These are phyloP conservation scores for Apaloderma vittatum DNA, from an alignment of 2,113 vertebrate species.

Conservation along the genomic window DNA sequence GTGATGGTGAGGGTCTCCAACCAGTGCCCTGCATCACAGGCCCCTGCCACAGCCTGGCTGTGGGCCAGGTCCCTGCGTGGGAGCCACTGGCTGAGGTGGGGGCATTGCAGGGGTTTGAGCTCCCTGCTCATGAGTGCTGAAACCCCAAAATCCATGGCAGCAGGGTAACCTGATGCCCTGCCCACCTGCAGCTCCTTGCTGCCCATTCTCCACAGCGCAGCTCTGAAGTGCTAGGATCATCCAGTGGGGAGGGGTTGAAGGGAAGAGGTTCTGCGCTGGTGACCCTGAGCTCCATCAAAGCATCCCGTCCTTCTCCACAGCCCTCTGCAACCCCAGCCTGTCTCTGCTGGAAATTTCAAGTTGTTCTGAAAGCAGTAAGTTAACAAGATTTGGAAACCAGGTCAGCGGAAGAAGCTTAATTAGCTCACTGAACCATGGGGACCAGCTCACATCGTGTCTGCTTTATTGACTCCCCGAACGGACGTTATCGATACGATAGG, in stretches of 20 bases:
- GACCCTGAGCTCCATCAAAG: background rate
- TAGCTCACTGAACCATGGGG: slow-evolving; percentile 39
- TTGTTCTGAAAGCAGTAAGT: slow-evolving; percentile 53
- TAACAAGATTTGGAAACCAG: slow-evolving; percentile 67
- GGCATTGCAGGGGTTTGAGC: background rate
- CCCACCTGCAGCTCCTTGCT: rapidly evolving
- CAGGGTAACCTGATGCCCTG: background rate
- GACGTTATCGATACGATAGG: background rate
- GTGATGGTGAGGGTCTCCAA: background rate
- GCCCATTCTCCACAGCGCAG: rapidly evolving
- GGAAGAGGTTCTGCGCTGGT: background rate
- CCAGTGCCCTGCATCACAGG: rapidly evolving
- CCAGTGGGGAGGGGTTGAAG: background rate
- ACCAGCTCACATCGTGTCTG: background rate
- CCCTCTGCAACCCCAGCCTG: background rate
- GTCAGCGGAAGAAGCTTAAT: slow-evolving; percentile 63
- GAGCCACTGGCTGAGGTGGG: background rate
- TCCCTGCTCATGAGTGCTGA: background rate
- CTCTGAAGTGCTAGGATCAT: rapidly evolving
- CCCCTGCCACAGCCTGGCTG: rapidly evolving
- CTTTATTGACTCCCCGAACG: background rate
- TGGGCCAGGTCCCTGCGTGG: background rate
- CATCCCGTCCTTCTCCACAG: background rate
- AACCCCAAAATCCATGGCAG: background rate
- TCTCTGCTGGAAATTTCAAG: slow-evolving; percentile 4